Evolutionary conservation across 2,888 invertebrate species (phyloP).

Genomic region (Leucozona laternaria): DNA sequence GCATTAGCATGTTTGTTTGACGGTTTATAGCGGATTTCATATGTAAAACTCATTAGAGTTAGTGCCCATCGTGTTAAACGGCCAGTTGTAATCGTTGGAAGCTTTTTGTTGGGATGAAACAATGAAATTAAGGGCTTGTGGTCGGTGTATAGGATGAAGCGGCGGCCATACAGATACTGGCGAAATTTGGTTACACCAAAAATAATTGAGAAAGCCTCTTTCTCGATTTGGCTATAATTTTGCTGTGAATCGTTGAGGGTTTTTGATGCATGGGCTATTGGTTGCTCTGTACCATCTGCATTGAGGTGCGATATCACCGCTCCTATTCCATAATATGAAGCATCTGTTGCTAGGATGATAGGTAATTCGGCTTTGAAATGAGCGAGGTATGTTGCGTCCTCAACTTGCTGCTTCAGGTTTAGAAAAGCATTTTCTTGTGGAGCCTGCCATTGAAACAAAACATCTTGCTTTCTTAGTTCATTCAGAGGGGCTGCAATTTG

Average conservation of each 20-base stretch:
- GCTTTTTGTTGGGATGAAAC: constrained; percentile 24
- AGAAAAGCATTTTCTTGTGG: constrained; percentile 76
- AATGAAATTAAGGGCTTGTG: constrained; percentile 78
- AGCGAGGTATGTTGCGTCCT: constrained; percentile 35
- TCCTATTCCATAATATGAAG: constrained; percentile 67
- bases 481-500: constrained; percentile 57
- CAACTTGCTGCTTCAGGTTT: constrained; percentile 75
- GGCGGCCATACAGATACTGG: constrained; percentile 80
- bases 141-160: constrained; percentile 81
- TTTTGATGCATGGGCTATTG: constrained; percentile 57
- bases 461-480: constrained; percentile 71
- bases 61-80: constrained; percentile 49
- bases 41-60: constrained; percentile 40
- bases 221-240: constrained; percentile 66
- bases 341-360: constrained; percentile 68
- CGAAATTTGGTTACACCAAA: constrained; percentile 77
- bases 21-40: constrained; percentile 44
- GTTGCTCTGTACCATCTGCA: constrained; percentile 42
- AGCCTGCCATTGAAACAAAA: constrained; percentile 76
- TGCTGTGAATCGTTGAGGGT: constrained; percentile 46
- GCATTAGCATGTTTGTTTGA: constrained; percentile 47
- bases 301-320: constrained; percentile 63
- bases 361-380: constrained; percentile 30
- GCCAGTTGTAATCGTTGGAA: constrained; percentile 28
- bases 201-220: constrained; percentile 63